Percentiles rank a stretch among this genome's conserved stretches.
Conservation (phyloP, 2,113 vertebrate species). For the Glaucomys volans region DNA sequence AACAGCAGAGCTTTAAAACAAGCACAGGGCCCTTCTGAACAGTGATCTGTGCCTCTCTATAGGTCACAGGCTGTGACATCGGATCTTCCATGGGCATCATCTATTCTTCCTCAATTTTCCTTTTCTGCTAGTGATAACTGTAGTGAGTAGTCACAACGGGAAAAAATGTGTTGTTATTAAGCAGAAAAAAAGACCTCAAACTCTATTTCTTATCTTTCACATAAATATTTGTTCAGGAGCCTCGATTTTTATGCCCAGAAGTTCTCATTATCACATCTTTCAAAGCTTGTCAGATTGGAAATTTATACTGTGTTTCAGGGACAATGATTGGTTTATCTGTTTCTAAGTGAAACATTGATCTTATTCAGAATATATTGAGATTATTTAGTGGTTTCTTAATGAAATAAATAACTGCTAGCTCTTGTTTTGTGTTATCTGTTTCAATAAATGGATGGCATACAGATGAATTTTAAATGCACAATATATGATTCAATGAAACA, state of each 20-base stretch:
- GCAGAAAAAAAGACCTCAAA: not conserved
- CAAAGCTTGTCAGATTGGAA: not conserved
- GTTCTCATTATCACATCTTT: not conserved
- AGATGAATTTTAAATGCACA: not conserved
- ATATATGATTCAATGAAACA: not conserved
- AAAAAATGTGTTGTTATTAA: not conserved
- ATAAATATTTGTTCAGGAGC: not conserved
- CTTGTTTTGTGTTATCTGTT: not conserved
- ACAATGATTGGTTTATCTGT: not conserved
- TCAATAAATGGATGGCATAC: not conserved
- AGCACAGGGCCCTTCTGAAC: too few species aligned
- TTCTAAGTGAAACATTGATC: not conserved
- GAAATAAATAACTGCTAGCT: not conserved
- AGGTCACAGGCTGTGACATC: not conserved
- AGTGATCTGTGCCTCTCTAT: not conserved
- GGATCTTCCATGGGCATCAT: rapidly evolving
- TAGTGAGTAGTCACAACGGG: not conserved
- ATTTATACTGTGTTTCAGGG: not conserved
- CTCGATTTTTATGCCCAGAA: not conserved
- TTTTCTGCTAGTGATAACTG: not conserved
- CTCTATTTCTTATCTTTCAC: not conserved
- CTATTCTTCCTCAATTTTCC: not conserved
- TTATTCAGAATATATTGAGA: not conserved
- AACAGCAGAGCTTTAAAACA: not conserved
- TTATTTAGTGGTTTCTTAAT: not conserved